phyloP scores from a whole-genome alignment of 2,888 invertebrate genomes.

The Agonum fuliginosum region DNA sequence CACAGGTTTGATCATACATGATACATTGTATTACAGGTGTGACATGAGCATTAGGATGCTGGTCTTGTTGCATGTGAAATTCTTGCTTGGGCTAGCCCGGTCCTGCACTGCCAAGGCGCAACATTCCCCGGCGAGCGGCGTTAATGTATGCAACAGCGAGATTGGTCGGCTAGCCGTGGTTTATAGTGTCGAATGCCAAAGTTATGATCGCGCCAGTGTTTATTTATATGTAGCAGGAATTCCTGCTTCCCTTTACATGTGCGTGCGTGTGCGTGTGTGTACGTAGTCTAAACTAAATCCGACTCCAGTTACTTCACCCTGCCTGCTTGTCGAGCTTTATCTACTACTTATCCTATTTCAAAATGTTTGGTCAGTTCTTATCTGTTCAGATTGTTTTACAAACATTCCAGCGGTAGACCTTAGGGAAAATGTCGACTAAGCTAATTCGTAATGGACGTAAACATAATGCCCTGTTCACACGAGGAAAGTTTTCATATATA shows the following conservation, averaged over 20 bases:
- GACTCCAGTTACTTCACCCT: no score
- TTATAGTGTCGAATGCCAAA: conserved; percentile 68
- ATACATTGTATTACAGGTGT: no score
- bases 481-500: no score
- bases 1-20: no score
- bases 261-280: conserved; percentile 14
- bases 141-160: conserved; percentile 49
- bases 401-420: background rate
- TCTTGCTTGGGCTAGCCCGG: background rate
- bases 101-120: conserved; percentile 38
- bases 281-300: background rate
- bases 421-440: no score
- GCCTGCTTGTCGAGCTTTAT: background rate
- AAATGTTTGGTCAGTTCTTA: background rate
- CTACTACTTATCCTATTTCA: background rate
- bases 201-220: conserved; percentile 53
- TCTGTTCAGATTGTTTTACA: background rate
- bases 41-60: no score
- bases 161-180: conserved; percentile 64
- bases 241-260: conserved; percentile 32
- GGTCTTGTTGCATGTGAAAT: background rate
- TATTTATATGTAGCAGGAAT: conserved; percentile 58
- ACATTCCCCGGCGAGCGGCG: conserved; percentile 46
- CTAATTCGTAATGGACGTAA: no score
- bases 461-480: no score